Evolutionary conservation across 2,888 invertebrate genomes (phyloP).

Genomic region (Chesias legatella): DNA sequence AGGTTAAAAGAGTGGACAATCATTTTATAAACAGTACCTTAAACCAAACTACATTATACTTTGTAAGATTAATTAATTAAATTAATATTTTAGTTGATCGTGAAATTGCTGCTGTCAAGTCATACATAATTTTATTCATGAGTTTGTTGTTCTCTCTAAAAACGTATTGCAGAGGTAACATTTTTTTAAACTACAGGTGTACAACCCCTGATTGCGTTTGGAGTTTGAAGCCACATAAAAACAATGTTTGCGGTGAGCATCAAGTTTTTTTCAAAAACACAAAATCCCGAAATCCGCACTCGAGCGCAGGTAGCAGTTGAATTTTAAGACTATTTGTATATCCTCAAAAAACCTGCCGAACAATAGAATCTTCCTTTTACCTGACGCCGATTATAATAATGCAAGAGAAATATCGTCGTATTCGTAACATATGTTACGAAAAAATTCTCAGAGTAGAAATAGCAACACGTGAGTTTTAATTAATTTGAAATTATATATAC

Average conservation of each 20-base stretch:
- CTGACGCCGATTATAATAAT: constrained; percentile 76
- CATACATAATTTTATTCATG: too few relatives aligned
- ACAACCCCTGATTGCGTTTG: constrained; percentile 41
- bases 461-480: too few relatives aligned
- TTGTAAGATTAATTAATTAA: background rate
- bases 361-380: constrained; percentile 68
- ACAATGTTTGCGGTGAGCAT: constrained; percentile 78
- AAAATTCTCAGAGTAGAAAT: constrained; percentile 16
- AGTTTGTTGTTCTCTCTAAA: too few relatives aligned
- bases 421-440: constrained; percentile 64
- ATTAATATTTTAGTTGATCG: too few relatives aligned
- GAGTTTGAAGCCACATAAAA: constrained; percentile 59
- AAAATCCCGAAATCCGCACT: constrained; percentile 73
- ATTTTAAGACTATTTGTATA: constrained; percentile 75
- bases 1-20: constrained; percentile 11
- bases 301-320: constrained; percentile 73
- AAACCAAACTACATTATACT: background rate
- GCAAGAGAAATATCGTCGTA: constrained; percentile 74
- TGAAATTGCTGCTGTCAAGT: too few relatives aligned
- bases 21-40: background rate
- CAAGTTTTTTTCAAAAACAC: constrained; percentile 62
- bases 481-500: too few relatives aligned
- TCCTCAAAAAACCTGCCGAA: constrained; percentile 62
- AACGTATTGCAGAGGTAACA: too few relatives aligned
- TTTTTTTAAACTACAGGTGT: too few relatives aligned